Percentiles rank a stretch among this genome's conserved stretches.
These are phyloP conservation scores for Calycopis cecrops DNA, from an alignment of 1,140 invertebrate genomes.

Conservation along the genomic window DNA sequence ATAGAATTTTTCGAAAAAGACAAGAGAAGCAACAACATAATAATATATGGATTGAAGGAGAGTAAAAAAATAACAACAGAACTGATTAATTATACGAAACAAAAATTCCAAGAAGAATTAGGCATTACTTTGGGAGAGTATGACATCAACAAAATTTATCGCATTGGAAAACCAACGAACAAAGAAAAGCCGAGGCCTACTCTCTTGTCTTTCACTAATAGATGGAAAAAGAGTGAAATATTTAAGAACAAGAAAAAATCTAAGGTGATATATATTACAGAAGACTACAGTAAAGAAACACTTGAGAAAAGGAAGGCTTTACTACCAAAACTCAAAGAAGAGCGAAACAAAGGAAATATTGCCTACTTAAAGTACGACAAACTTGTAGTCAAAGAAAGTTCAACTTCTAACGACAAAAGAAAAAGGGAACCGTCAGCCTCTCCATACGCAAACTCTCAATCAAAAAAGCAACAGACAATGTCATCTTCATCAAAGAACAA, in stretches of 20 bases:
- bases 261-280: constrained; percentile 6
- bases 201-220: constrained; percentile 20
- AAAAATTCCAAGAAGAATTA: constrained; percentile 20
- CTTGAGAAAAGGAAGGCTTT: constrained; percentile 20
- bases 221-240: constrained; percentile 12
- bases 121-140: constrained; percentile 21
- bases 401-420: constrained; percentile 8
- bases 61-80: constrained; percentile 15
- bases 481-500: neutral
- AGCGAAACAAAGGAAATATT: constrained; percentile 17
- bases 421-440: constrained; percentile 15
- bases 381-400: constrained; percentile 16
- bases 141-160: constrained; percentile 27
- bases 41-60: constrained; percentile 15
- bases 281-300: constrained; percentile 11
- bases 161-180: constrained; percentile 22
- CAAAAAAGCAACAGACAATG: constrained; percentile 14
- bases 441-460: neutral
- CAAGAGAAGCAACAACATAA: constrained; percentile 17
- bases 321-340: constrained; percentile 16
- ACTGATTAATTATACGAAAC: constrained; percentile 17
- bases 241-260: constrained; percentile 11
- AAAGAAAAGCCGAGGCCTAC: constrained; percentile 23
- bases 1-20: constrained; percentile 13
- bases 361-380: constrained; percentile 18